Evolutionary conservation across 1,140 invertebrate genomes (phyloP).

Genomic region (Leptinotarsa lineolata): DNA sequence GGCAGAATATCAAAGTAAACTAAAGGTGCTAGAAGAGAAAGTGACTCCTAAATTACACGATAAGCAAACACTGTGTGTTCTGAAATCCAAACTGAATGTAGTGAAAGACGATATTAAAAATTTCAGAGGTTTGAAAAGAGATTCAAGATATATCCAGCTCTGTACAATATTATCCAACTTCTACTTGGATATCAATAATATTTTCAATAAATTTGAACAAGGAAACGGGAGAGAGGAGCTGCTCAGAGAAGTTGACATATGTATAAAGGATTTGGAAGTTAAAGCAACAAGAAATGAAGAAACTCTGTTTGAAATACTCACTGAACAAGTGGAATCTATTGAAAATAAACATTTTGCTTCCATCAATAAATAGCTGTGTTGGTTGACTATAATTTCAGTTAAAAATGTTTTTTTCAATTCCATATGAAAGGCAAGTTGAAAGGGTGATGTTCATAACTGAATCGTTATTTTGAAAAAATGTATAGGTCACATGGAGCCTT

Average conservation of each 20-base stretch:
- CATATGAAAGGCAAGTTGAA: no score
- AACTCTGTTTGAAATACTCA: not conserved
- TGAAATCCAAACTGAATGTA: not conserved
- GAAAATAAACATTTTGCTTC: no score
- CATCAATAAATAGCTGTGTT: no score
- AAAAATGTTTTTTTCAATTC: no score
- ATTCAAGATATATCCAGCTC: conserved; percentile 26
- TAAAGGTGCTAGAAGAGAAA: conserved; percentile 2
- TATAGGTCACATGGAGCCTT: no score
- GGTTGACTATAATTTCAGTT: no score
- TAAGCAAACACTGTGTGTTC: not conserved
- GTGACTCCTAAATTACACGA: not conserved
- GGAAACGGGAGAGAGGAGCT: not conserved
- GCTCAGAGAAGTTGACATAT: not conserved
- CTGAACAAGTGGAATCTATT: conserved; percentile 4
- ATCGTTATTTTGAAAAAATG: no score
- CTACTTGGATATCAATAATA: not conserved
- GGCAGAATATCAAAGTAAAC: conserved; percentile 12
- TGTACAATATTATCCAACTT: conserved; percentile 24
- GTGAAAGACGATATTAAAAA: not conserved
- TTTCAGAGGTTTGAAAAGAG: conserved; percentile 33
- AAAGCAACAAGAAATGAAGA: conserved; percentile 13
- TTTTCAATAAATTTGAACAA: not conserved
- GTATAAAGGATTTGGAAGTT: conserved; percentile 7
- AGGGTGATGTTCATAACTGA: no score